These are phyloP conservation scores for Lasiurus borealis DNA, from an alignment of 2,113 vertebrate species.

Conservation along the genomic window DNA sequence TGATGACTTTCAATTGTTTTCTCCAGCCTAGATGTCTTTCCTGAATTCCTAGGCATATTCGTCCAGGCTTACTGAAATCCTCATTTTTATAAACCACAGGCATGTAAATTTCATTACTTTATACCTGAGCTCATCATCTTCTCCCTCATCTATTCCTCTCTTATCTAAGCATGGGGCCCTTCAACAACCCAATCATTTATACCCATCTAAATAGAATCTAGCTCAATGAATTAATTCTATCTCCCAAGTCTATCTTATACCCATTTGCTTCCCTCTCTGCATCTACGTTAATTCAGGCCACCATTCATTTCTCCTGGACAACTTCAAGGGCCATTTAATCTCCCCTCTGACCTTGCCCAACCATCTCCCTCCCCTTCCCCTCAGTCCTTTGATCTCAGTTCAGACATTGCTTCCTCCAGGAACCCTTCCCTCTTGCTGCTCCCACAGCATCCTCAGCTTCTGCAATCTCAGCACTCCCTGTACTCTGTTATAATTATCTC, in stretches of 20 bases:
- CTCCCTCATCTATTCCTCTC: background rate
- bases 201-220: background rate
- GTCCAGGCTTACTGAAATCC: background rate
- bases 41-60: background rate
- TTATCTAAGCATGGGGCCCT: background rate
- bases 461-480: background rate
- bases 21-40: background rate
- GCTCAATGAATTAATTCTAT: no score
- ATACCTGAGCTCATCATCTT: background rate
- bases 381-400: background rate
- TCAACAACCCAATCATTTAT: background rate
- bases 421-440: background rate
- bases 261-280: background rate
- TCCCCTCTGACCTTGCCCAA: background rate
- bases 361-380: background rate
- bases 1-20: background rate
- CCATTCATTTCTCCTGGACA: background rate
- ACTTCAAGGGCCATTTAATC: background rate
- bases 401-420: background rate
- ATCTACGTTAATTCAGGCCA: background rate
- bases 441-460: background rate
- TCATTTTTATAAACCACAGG: background rate
- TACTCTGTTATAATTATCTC: background rate
- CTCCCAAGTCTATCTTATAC: background rate
- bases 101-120: background rate